Conservation (phyloP, 2,113 vertebrate species). For the Siniperca knerii region DNA sequence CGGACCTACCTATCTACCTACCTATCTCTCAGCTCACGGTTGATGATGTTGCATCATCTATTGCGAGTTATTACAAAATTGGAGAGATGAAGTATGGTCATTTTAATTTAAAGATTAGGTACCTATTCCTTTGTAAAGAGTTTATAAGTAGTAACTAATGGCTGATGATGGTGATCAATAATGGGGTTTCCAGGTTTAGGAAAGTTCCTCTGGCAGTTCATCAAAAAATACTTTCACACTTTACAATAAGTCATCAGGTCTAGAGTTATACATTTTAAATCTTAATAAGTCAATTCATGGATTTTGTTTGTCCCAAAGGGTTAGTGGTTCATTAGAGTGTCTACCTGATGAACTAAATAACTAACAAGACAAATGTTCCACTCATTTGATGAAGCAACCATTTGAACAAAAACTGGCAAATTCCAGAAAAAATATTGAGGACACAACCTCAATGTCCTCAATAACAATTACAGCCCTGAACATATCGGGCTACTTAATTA, state of each 20-base stretch:
- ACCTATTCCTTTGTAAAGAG: background rate
- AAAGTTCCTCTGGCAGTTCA: background rate
- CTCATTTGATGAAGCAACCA: background rate
- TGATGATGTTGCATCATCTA: constrained; percentile 9
- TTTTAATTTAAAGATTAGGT: background rate
- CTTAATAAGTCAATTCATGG: background rate
- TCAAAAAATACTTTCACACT: background rate
- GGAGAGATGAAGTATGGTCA: background rate
- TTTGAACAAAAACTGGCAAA: background rate
- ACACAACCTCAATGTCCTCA: background rate
- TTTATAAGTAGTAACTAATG: background rate
- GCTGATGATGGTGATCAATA: background rate
- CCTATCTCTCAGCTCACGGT: background rate
- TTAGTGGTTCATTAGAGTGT: background rate
- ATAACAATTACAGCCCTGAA: background rate
- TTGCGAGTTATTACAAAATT: background rate
- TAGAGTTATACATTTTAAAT: background rate
- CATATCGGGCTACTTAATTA: too few relatives aligned
- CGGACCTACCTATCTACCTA: too few relatives aligned
- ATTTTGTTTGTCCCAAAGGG: background rate
- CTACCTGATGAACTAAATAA: background rate
- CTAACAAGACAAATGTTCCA: background rate
- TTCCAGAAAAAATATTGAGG: background rate
- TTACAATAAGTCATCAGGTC: background rate
- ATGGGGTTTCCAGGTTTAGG: background rate